Percentiles rank a stretch among this genome's conserved stretches.
phyloP scores from a whole-genome alignment of 2,113 vertebrate species.

The Xenus cinereus region DNA sequence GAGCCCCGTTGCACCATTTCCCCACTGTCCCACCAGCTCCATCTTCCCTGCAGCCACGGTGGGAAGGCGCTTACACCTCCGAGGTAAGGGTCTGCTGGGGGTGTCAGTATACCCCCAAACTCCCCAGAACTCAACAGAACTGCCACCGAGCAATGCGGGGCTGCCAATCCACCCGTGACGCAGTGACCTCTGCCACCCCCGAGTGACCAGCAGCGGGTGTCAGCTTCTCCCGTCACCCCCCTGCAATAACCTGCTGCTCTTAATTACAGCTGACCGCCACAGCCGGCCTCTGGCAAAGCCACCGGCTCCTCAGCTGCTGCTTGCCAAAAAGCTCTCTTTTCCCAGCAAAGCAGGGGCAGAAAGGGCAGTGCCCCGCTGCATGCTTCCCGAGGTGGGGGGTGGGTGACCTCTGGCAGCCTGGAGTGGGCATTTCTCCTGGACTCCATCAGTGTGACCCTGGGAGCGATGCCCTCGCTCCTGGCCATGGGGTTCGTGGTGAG shows the following conservation, averaged over 20 bases:
- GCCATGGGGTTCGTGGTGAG: fast-evolving
- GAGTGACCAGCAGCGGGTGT: neutral
- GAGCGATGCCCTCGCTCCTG: neutral
- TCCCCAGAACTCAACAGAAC: no score
- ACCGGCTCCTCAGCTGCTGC: neutral
- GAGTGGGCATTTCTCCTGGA: neutral
- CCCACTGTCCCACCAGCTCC: no score
- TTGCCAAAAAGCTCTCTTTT: neutral
- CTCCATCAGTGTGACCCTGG: fast-evolving
- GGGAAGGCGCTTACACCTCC: neutral
- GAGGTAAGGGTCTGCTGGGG: neutral
- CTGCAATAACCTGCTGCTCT: neutral
- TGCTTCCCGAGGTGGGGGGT: fast-evolving
- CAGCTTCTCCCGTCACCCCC: neutral
- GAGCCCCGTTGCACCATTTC: no score
- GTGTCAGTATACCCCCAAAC: neutral
- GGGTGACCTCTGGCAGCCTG: neutral
- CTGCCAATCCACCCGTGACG: neutral
- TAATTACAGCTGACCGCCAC: neutral
- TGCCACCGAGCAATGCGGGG: fast-evolving
- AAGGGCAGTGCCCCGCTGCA: neutral
- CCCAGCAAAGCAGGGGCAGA: neutral
- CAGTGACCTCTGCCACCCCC: neutral
- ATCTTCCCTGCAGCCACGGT: neutral
- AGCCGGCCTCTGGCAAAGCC: neutral